Evolutionary conservation across 2,888 invertebrate genomes (phyloP), one percentile per base, ranked within the genome.

Genomic region (Lasioglossum morio): DNA sequence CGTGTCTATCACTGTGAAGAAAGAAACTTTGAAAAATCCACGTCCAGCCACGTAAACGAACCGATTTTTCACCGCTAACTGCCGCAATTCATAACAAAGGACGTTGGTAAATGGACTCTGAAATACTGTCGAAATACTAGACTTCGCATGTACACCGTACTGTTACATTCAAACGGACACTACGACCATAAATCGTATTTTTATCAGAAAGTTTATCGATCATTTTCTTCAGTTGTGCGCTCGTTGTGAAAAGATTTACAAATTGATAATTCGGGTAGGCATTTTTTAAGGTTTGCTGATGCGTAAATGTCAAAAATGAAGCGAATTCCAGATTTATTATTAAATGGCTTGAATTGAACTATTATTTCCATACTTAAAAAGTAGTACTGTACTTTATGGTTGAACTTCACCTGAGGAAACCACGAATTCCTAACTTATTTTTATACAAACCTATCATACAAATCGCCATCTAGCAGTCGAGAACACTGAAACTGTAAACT

Each of bases 1-100:
- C 34, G 72, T 27, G 48, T 23, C 34, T 27, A 37, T 66, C 37
- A 84, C 79, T 75, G 40, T 5, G 78, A 57, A 30, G 69, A 76
- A 60, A 60, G 46, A 30, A 60, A 63, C 37, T 8, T n/a, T 43
- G 73, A 40, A 53, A 77, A 60, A 46, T 72, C 53, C 7, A 5
- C 27, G 2, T n/a, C 2, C 23, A 53, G 23, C 34, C 34, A 1
- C 27, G 19, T 43, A 37, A 82, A 74, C 40, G 72, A 48, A 48
- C 53, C 73, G 40, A 70, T 78, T 69, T 34, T 37, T 69, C 69
- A 69, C 8, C 12, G 23, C 19, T 69, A 69, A 69, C 2, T 37
- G 10, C 10, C 12, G 37, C 69, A 23, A 69, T 37, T 37, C 37
- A 23, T 37, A 69, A 37, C 23, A 12, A 37, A 23, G 37, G 23